Evolutionary conservation across 2,797 vertebrate species (phyloP).

Genomic region (Toxotes lorentzi): DNA sequence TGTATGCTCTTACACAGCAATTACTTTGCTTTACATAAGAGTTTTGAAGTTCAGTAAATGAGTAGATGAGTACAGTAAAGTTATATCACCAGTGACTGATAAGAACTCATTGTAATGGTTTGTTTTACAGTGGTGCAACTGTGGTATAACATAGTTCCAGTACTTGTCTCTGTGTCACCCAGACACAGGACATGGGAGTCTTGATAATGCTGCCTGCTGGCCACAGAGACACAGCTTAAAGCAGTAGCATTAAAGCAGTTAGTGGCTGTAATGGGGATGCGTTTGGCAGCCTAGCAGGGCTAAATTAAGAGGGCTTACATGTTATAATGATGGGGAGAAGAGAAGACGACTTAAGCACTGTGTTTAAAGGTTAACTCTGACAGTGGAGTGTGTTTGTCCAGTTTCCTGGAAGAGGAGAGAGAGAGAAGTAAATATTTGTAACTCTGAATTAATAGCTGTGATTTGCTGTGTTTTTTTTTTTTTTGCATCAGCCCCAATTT

Average conservation of each 20-base stretch:
- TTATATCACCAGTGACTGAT: constrained; percentile 29
- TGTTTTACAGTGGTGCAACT: constrained; percentile 38
- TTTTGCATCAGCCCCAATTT: constrained; percentile 27
- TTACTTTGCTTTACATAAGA: constrained; percentile 38
- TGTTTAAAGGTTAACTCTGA: constrained; percentile 76
- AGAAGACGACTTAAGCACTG: constrained; percentile 66
- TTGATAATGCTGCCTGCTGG: constrained; percentile 50
- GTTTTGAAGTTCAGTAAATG: constrained; percentile 50
- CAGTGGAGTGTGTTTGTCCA: constrained; percentile 63
- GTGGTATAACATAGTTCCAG: constrained; percentile 23
- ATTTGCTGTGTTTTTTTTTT: constrained; percentile 32
- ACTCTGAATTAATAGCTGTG: constrained; percentile 59
- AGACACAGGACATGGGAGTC: constrained; percentile 34
- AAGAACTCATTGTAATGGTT: constrained; percentile 25
- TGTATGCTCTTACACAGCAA: constrained; percentile 42
- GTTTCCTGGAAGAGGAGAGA: constrained; percentile 54
- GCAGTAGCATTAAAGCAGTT: constrained; percentile 68
- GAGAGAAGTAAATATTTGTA: constrained; percentile 62
- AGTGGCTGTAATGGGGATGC: constrained; percentile 71
- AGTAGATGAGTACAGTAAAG: constrained; percentile 35
- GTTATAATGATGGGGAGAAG: constrained; percentile 69
- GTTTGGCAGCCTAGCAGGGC: constrained; percentile 68
- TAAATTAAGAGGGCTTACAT: constrained; percentile 79
- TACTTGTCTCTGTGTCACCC: constrained; percentile 39
- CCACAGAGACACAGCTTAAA: constrained; percentile 59